phyloP scores from a whole-genome alignment of 2,797 vertebrate genomes.

The Amphiprion clarkii region DNA sequence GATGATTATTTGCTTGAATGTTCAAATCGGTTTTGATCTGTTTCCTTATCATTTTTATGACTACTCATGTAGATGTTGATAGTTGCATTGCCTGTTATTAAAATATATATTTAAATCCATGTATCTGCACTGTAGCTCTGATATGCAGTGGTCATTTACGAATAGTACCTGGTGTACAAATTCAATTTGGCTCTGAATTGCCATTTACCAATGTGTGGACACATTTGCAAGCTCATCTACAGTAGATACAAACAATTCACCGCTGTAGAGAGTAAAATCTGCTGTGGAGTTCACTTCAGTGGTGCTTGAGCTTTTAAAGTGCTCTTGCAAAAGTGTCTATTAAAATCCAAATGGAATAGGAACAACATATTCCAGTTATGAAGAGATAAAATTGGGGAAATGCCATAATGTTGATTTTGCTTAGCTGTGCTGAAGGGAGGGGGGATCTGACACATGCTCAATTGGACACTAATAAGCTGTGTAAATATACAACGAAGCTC shows the following conservation, averaged over 20 bases:
- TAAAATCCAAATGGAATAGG: slow-evolving; percentile 82
- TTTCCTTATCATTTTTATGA: not conserved
- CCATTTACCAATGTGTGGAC: slow-evolving; percentile 59
- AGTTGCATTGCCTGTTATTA: not conserved
- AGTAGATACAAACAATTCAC: slow-evolving; percentile 66
- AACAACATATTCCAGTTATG: slow-evolving; percentile 78
- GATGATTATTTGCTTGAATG: slow-evolving; percentile 1
- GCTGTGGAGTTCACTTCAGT: slow-evolving; percentile 75
- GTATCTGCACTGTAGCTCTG: slow-evolving; percentile 12
- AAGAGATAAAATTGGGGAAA: slow-evolving; percentile 76
- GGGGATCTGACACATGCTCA: slow-evolving; percentile 81
- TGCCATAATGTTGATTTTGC: slow-evolving; percentile 81
- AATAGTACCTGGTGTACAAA: slow-evolving; percentile 29
- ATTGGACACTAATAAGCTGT: slow-evolving; percentile 84
- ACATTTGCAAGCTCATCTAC: slow-evolving; percentile 66
- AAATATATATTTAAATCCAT: slow-evolving; percentile 1
- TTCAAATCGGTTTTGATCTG: not conserved
- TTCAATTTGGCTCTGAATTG: slow-evolving; percentile 57
- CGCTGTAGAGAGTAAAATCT: slow-evolving; percentile 74
- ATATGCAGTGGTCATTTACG: slow-evolving; percentile 39
- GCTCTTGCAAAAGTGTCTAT: slow-evolving; percentile 77
- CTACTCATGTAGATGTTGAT: not conserved
- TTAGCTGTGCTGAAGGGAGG: slow-evolving; percentile 59
- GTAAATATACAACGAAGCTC: slow-evolving; percentile 75
- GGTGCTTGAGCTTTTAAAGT: slow-evolving; percentile 78